Evolutionary conservation across 2,888 invertebrate genomes (phyloP).

Genomic region (Tinea pellionella): DNA sequence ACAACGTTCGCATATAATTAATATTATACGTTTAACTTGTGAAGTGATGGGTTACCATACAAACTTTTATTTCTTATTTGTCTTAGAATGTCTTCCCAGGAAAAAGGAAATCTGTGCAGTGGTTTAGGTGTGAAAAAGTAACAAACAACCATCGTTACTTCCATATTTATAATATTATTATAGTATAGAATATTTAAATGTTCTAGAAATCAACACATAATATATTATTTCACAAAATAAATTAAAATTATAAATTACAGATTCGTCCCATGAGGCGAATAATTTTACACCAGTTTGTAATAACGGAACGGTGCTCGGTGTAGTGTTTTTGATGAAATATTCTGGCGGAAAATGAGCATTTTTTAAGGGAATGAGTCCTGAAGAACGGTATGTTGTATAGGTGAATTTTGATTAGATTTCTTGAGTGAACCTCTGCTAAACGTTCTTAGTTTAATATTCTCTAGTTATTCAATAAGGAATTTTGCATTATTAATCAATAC

Average conservation of each 20-base stretch:
- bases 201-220: no score
- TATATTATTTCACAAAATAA: not conserved
- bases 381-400: not conserved
- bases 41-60: no score
- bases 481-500: not conserved
- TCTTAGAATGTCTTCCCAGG: no score
- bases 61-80: no score
- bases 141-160: no score
- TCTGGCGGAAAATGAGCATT: slow-evolving; percentile 4
- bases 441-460: not conserved
- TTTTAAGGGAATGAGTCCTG: not conserved
- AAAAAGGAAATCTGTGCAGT: no score
- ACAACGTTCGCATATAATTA: no score
- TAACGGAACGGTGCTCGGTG: not conserved
- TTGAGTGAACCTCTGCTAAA: not conserved
- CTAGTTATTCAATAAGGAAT: not conserved
- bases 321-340: slow-evolving; percentile 9
- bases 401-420: slow-evolving; percentile 3
- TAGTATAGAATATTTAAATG: no score
- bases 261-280: not conserved
- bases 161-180: no score
- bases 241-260: not conserved
- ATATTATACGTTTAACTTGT: no score
- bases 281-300: not conserved
- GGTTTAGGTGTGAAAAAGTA: no score